These are phyloP conservation scores for Parochlus steinenii DNA, from an alignment of 2,888 invertebrate species.

Conservation along the genomic window DNA sequence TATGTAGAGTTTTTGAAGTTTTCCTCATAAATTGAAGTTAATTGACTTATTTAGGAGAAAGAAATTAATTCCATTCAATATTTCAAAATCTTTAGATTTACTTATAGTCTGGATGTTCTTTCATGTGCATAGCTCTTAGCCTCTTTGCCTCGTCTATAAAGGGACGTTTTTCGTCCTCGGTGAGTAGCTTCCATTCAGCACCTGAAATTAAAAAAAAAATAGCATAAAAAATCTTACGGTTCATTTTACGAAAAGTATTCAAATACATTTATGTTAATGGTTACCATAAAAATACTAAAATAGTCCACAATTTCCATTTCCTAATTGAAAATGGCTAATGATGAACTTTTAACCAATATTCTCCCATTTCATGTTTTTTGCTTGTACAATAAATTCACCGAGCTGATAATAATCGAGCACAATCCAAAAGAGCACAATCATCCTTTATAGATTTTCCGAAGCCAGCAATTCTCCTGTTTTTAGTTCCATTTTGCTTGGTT, in stretches of 20 bases:
- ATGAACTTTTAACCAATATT: background rate
- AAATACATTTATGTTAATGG: background rate
- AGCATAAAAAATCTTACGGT: constrained; percentile 3
- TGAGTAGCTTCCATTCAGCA: constrained; percentile 89
- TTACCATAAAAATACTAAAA: background rate
- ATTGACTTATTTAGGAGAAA: background rate
- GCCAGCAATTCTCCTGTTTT: too few species aligned
- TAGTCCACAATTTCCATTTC: background rate
- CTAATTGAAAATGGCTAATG: too few species aligned
- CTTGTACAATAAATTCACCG: too few species aligned
- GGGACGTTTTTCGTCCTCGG: constrained; percentile 88
- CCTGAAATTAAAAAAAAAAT: constrained; percentile 33
- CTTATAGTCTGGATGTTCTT: constrained; percentile 84
- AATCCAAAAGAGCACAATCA: too few species aligned
- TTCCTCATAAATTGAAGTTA: background rate
- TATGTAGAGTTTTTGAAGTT: background rate
- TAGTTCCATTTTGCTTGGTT: too few species aligned
- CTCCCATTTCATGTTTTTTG: background rate
- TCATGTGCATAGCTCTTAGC: constrained; percentile 79
- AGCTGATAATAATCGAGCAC: too few species aligned
- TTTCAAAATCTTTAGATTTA: too few species aligned
- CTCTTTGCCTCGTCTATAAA: constrained; percentile 97
- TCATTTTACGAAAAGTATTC: background rate
- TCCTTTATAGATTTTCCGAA: too few species aligned
- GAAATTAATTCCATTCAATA: too few species aligned